These are phyloP conservation scores for Myotis yumanensis DNA, from an alignment of 2,113 vertebrate genomes.

Conservation along the genomic window DNA sequence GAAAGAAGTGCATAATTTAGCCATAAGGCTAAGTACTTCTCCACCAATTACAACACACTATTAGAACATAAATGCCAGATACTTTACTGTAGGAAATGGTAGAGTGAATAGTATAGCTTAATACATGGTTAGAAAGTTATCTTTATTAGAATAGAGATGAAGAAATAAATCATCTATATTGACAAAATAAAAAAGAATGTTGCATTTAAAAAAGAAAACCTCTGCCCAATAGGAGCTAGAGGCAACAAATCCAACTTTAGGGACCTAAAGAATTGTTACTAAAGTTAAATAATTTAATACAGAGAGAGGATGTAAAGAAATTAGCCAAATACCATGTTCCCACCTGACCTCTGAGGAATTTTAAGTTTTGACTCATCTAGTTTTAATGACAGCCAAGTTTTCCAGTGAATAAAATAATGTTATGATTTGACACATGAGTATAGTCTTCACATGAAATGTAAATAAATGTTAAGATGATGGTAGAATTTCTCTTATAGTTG, in stretches of 20 bases:
- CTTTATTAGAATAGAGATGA: not conserved
- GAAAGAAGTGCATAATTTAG: not conserved
- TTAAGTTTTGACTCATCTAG: not conserved
- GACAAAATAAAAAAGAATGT: not conserved
- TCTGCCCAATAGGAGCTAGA: not conserved
- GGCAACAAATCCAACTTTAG: not conserved
- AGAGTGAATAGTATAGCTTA: not conserved
- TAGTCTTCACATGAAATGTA: not conserved
- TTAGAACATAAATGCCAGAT: not conserved
- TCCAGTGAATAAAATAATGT: not conserved
- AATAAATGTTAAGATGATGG: not conserved
- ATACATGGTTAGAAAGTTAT: not conserved
- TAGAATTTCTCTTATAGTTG: not conserved
- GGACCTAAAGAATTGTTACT: not conserved
- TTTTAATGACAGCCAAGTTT: not conserved
- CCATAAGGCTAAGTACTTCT: not conserved
- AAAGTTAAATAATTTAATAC: not conserved
- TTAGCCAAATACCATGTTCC: not conserved
- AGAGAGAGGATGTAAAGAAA: not conserved
- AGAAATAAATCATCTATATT: not conserved
- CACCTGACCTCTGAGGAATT: not conserved
- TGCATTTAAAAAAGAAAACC: not conserved
- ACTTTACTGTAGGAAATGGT: not conserved
- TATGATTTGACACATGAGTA: not conserved
- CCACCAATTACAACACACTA: not conserved